These are phyloP conservation scores for Drosophila emarginata DNA, from an alignment of 2,888 invertebrate species.

Conservation along the genomic window DNA sequence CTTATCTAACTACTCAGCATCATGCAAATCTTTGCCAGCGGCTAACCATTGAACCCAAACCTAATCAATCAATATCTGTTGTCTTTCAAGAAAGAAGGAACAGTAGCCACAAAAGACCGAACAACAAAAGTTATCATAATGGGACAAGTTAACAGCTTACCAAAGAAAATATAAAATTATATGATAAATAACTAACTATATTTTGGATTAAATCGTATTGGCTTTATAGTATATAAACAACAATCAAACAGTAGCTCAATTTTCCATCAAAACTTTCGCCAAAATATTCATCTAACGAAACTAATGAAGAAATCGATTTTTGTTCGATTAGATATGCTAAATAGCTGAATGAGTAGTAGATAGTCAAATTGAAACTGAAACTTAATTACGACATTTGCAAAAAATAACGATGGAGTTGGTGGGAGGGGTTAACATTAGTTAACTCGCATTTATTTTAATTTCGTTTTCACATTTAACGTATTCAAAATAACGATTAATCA, in stretches of 20 bases:
- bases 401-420: background rate
- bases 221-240: background rate
- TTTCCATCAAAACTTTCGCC: background rate
- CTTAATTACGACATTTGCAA: background rate
- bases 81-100: background rate
- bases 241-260: conserved; percentile 40
- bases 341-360: background rate
- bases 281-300: background rate
- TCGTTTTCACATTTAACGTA: background rate
- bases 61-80: conserved; percentile 7
- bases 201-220: conserved; percentile 25
- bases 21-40: conserved; percentile 56
- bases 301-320: background rate
- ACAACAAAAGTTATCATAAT: conserved; percentile 44
- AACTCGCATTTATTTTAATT: background rate
- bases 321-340: conserved; percentile 5
- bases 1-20: background rate
- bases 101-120: background rate
- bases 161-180: conserved; percentile 32
- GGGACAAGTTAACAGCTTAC: conserved; percentile 46
- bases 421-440: too few species aligned
- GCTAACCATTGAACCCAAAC: conserved; percentile 22
- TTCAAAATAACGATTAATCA: background rate
- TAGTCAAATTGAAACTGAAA: conserved; percentile 1
- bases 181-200: conserved; percentile 63